phyloP scores from a whole-genome alignment of 92 coral and sea anemone genomes.

The Phenganax subtilis region DNA sequence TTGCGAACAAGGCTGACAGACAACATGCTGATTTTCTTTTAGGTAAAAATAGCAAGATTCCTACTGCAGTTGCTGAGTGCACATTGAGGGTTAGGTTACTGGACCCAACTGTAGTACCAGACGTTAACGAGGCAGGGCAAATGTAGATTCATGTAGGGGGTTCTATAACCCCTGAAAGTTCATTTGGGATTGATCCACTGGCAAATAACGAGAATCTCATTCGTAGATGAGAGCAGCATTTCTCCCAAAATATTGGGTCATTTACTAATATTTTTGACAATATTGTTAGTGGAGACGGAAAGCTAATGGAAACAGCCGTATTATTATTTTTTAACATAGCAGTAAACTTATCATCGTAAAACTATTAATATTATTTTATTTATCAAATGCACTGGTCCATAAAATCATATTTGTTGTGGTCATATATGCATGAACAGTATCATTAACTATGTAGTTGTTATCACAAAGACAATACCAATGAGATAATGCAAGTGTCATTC shows the following conservation, averaged over 20 bases:
- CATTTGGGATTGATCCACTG: slow-evolving; percentile 51
- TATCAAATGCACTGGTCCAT: too few relatives aligned
- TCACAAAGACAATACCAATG: too few relatives aligned
- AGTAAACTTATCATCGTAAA: slow-evolving; percentile 37
- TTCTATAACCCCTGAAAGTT: slow-evolving; percentile 44
- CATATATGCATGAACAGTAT: too few relatives aligned
- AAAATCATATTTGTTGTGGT: too few relatives aligned
- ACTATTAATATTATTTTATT: neutral
- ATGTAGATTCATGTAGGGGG: slow-evolving; percentile 44
- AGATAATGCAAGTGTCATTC: too few relatives aligned
- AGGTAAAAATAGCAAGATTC: slow-evolving; percentile 29
- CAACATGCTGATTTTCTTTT: neutral
- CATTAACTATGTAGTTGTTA: too few relatives aligned
- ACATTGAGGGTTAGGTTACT: slow-evolving; percentile 17
- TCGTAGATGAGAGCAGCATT: slow-evolving; percentile 41
- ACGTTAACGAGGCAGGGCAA: slow-evolving; percentile 36
- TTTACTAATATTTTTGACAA: slow-evolving; percentile 47
- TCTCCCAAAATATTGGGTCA: slow-evolving; percentile 37
- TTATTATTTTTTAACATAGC: slow-evolving; percentile 43
- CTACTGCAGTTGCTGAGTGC: slow-evolving; percentile 31
- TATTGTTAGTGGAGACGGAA: slow-evolving; percentile 44
- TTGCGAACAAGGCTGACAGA: too few relatives aligned
- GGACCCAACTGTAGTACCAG: slow-evolving; percentile 21
- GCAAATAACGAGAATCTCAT: slow-evolving; percentile 35
- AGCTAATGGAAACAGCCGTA: slow-evolving; percentile 42